Percentiles rank a stretch among this genome's conserved stretches.
phyloP scores from a whole-genome alignment of 2,113 vertebrate genomes.

The Saccopteryx leptura region DNA sequence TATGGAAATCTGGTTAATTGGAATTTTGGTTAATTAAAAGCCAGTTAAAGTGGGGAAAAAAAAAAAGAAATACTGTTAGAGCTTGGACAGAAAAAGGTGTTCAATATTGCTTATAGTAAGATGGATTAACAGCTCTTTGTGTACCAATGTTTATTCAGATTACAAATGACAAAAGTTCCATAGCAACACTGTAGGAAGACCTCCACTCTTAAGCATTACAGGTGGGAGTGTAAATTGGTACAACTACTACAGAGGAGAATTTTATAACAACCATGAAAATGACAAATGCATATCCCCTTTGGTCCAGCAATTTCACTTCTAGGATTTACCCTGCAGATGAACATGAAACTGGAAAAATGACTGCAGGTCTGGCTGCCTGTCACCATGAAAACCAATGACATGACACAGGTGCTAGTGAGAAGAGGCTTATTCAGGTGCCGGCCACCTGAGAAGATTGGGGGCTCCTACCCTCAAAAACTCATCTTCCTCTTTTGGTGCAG shows the following conservation, averaged over 20 bases:
- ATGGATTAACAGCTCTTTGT: neutral
- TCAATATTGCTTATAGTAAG: neutral
- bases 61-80: neutral
- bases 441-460: too few relatives aligned
- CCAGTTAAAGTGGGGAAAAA: neutral
- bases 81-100: neutral
- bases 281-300: neutral
- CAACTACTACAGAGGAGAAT: neutral
- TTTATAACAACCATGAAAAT: neutral
- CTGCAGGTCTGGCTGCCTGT: too few relatives aligned
- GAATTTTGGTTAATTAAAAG: conserved; percentile 34
- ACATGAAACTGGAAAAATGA: too few relatives aligned
- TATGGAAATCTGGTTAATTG: conserved; percentile 4
- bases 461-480: too few relatives aligned
- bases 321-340: neutral
- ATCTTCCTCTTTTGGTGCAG: too few relatives aligned
- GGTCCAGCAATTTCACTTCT: neutral
- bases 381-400: too few relatives aligned
- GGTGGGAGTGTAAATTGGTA: neutral
- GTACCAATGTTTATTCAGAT: neutral
- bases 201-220: neutral
- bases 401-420: too few relatives aligned
- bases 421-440: too few relatives aligned
- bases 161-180: conserved; percentile 21
- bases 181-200: neutral